A percentile compares a stretch with the other conserved stretches of the same genome.
phyloP scores from a whole-genome alignment of 2,113 vertebrate genomes.

The Cisticola juncidis region DNA sequence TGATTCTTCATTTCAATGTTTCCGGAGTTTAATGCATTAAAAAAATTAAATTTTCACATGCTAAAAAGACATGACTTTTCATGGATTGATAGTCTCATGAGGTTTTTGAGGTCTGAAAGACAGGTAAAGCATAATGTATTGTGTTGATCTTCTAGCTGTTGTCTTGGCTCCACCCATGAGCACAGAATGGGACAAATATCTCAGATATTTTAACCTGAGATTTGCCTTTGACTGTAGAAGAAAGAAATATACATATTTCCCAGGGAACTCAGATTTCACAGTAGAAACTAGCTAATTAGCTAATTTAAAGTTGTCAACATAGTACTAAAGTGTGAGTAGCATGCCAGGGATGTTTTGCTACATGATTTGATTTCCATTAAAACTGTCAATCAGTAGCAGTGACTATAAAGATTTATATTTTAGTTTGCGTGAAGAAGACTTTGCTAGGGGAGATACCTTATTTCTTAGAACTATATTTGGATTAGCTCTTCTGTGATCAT shows the following conservation, averaged over 20 bases:
- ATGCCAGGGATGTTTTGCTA: background rate
- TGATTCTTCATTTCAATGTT: slow-evolving; percentile 8
- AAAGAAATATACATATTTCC: background rate
- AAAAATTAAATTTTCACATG: background rate
- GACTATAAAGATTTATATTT: background rate
- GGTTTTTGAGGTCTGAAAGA: background rate
- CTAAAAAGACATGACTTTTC: background rate
- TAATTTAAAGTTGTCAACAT: background rate
- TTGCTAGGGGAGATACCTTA: background rate
- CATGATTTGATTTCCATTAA: background rate
- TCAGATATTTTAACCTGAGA: background rate
- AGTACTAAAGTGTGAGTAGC: background rate
- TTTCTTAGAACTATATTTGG: background rate
- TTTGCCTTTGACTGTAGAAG: background rate
- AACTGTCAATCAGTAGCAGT: background rate
- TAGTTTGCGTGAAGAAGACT: background rate
- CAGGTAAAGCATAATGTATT: background rate
- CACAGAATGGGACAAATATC: background rate
- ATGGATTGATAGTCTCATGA: background rate
- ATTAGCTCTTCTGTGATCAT: background rate
- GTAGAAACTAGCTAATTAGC: background rate
- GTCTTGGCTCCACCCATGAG: background rate
- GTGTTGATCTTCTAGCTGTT: background rate
- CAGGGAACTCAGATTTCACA: background rate
- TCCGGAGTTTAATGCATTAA: background rate